These are phyloP conservation scores for Lepidochrysops patricia DNA, from an alignment of 2,888 invertebrate species.

Conservation along the genomic window DNA sequence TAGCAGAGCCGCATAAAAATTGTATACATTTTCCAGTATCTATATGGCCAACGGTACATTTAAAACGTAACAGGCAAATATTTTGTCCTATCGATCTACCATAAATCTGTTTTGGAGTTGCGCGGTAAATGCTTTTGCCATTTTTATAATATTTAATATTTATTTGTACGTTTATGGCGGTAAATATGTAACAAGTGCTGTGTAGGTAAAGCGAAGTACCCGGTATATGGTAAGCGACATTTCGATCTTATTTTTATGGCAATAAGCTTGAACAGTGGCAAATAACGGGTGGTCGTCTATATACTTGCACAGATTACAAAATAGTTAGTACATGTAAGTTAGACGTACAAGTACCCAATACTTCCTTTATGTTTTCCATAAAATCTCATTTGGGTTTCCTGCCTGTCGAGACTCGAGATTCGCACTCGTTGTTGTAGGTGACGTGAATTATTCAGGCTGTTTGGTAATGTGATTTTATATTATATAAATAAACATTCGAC, in stretches of 20 bases:
- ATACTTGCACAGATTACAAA: too few relatives aligned
- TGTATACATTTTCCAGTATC: neutral
- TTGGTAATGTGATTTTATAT: too few relatives aligned
- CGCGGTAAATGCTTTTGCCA: neutral
- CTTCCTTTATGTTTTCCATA: too few relatives aligned
- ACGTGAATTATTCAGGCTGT: too few relatives aligned
- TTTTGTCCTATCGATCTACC: too few relatives aligned
- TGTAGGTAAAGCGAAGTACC: neutral
- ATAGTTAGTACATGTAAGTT: too few relatives aligned
- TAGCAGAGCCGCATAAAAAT: neutral
- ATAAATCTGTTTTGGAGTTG: neutral
- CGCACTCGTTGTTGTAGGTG: too few relatives aligned
- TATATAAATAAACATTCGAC: too few relatives aligned
- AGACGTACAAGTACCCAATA: too few relatives aligned
- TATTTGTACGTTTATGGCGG: neutral
- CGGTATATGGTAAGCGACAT: neutral
- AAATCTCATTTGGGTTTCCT: too few relatives aligned
- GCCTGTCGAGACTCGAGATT: too few relatives aligned
- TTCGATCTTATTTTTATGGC: neutral
- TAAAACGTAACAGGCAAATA: neutral
- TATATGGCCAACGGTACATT: neutral
- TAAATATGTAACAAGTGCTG: neutral
- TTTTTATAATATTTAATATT: neutral
- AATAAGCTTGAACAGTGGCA: neutral
- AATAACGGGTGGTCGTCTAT: too few relatives aligned